A percentile compares a stretch with the other conserved stretches of the same genome.
phyloP scores from a whole-genome alignment of 2,888 invertebrate genomes.

The Pheosia tremula region DNA sequence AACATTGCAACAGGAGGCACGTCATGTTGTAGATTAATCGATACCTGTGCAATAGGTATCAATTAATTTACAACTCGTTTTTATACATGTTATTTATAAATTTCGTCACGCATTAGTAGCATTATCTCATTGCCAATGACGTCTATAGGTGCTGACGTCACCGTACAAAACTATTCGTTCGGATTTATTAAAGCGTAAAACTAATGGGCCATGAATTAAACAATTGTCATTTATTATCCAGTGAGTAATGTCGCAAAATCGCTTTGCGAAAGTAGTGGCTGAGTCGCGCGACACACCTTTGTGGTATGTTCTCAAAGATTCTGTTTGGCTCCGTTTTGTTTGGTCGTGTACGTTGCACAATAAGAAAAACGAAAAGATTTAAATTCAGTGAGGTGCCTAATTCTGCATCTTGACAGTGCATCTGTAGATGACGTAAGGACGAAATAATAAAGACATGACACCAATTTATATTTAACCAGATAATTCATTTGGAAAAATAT shows the following conservation, averaged over 20 bases:
- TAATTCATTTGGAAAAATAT: too few species aligned
- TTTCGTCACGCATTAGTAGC: neutral
- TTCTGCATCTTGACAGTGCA: neutral
- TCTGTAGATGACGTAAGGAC: neutral
- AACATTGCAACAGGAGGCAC: neutral
- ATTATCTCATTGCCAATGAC: slow-evolving; percentile 25
- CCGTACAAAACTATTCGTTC: slow-evolving; percentile 29
- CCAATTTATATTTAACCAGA: too few species aligned
- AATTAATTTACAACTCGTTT: neutral
- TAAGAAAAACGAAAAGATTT: slow-evolving; percentile 1
- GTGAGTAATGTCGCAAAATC: slow-evolving; percentile 34
- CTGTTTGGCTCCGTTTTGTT: slow-evolving; percentile 12
- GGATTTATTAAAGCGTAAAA: slow-evolving; percentile 34
- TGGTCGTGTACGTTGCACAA: neutral
- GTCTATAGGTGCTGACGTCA: slow-evolving; percentile 16
- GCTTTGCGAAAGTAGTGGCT: slow-evolving; percentile 2
- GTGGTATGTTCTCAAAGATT: slow-evolving; percentile 10
- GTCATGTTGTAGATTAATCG: neutral
- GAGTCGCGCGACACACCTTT: neutral
- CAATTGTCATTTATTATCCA: slow-evolving; percentile 40
- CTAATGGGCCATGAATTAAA: slow-evolving; percentile 42
- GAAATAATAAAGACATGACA: neutral
- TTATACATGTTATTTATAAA: neutral
- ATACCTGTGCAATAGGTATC: neutral
- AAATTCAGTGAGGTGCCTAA: neutral